phyloP scores from a whole-genome alignment of 2,888 invertebrate genomes.

The Epistrophe grossulariae region DNA sequence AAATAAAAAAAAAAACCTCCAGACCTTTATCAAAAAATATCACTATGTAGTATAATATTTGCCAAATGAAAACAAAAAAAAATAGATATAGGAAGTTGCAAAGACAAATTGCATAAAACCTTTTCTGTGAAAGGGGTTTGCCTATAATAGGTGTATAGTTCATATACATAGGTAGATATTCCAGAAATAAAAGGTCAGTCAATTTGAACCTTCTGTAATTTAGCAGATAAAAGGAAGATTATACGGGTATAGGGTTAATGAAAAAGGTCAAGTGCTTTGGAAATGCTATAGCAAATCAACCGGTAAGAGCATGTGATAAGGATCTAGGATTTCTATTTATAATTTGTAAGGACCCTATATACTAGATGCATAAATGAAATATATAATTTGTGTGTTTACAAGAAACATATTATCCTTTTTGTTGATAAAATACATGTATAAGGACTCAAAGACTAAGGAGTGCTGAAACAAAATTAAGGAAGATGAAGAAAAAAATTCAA shows the following conservation, averaged over 20 bases:
- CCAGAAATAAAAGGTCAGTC: slow-evolving; percentile 1
- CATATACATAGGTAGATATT: background rate
- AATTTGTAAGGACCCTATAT: background rate
- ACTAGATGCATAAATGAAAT: background rate
- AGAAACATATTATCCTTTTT: background rate
- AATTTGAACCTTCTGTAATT: slow-evolving; percentile 35
- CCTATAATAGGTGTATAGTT: background rate
- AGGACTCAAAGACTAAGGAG: background rate
- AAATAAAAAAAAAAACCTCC: background rate
- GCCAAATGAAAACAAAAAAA: background rate
- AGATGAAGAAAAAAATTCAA: background rate
- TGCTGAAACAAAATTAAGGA: background rate
- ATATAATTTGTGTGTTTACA: background rate
- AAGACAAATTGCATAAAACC: slow-evolving; percentile 34
- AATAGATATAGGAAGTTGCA: slow-evolving; percentile 4
- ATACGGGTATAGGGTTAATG: slow-evolving; percentile 51
- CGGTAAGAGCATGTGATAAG: slow-evolving; percentile 9
- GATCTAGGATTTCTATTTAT: slow-evolving; percentile 21
- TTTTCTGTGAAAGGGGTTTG: slow-evolving; percentile 1
- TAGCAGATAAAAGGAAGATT: slow-evolving; percentile 31
- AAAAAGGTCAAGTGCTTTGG: slow-evolving; percentile 26
- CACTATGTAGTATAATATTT: slow-evolving; percentile 15
- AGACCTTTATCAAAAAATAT: background rate
- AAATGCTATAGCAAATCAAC: slow-evolving; percentile 14
- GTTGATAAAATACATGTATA: background rate